Conservation (phyloP, 2,113 vertebrate species). For the Gorsachius goisagi region DNA sequence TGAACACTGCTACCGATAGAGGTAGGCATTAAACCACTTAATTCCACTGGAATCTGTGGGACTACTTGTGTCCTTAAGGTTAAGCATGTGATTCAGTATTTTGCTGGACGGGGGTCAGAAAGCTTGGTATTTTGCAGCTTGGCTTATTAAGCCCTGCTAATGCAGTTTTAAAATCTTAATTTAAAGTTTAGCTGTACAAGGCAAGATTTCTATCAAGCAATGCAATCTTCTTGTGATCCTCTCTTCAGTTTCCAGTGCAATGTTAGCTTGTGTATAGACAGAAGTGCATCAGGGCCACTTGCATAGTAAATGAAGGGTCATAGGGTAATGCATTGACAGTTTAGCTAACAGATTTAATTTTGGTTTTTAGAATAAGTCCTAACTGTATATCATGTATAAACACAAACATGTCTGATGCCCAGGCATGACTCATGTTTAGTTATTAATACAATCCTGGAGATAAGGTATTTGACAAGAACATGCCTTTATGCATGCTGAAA, state of each 20-base stretch:
- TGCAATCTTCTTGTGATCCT: background rate
- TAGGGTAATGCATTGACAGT: background rate
- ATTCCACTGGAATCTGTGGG: background rate
- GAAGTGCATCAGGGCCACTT: background rate
- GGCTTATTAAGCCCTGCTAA: background rate
- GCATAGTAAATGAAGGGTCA: background rate
- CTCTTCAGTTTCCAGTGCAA: background rate
- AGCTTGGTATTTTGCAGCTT: background rate
- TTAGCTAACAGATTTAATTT: background rate
- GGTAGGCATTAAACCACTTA: background rate
- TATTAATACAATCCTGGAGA: conserved; percentile 54
- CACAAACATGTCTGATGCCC: background rate
- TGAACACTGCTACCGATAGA: background rate
- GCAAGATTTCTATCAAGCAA: background rate
- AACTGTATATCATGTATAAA: background rate
- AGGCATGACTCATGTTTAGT: conserved; percentile 34
- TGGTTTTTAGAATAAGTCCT: background rate
- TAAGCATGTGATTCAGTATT: background rate
- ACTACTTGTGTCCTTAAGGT: background rate
- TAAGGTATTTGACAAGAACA: conserved; percentile 63
- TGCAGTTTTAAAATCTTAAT: background rate
- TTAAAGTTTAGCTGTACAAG: background rate
- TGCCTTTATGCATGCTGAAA: conserved; percentile 47
- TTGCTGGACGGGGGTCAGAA: background rate
- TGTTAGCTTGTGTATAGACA: background rate